Base-by-base conservation (phyloP, 2,797 vertebrate species). In the Sebastiscus tertius region DNA sequence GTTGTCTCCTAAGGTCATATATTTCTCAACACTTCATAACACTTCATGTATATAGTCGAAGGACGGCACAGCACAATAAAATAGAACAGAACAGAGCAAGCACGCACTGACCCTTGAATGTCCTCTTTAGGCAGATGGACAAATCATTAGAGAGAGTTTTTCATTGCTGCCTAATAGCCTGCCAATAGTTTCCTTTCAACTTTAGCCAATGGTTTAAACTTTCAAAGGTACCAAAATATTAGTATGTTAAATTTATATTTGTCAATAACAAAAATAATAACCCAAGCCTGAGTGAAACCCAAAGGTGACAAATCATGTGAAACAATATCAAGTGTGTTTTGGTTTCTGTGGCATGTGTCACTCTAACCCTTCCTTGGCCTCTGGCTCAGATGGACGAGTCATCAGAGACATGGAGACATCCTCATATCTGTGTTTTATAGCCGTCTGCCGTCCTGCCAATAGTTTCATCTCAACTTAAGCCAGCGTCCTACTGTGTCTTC, bases 121-220 rank as follows among this genome's bases (percentile, higher is more conserved):
- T 92, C 90, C 91, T 89, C 81, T 73, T 80, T 36, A 83, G 42
- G 72, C 93, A 94, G 86, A 93, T 92, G 92, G 93, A 90, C 90
- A 83, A 93, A 75, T 83, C 92, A 91, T 93, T 90, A 91, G 77
- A 61, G 66, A 55, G 64, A 70, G 72, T 78, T 82, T 90, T 93
- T 93, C 80, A 89, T 68, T 85, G 81, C 87, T 64, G 69, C 80
- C 80, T 77, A 70, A 79, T 36, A 60, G 58, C 66, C 84, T 89
- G 92, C 91, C 92, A 93, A 64, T 72, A 54, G 46, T 80, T 81
- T 62, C 72, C 83, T 92, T 88, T 94, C 56, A 92, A 89, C 85
- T 42, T 7, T 1, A 29, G 84, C 91, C 92, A 93, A 5, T 20
- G 79, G 84, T 68, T 72, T 77, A 52, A 86, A 86, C 86, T 72